These are phyloP conservation scores for Bombycilla garrulus DNA, from an alignment of 2,113 vertebrate genomes.

Conservation along the genomic window DNA sequence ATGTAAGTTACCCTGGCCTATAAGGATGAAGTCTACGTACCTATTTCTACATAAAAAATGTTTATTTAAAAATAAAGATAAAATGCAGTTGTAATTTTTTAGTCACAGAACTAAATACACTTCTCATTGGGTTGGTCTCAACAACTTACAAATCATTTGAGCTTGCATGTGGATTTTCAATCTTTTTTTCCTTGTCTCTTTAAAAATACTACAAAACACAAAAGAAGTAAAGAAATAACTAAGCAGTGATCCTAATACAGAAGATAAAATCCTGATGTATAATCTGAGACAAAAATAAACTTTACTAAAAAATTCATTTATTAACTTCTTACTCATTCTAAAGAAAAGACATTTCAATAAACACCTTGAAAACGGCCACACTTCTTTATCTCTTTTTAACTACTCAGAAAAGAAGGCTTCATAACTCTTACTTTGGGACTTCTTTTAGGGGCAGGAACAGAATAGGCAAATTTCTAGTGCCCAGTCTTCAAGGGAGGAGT, in stretches of 20 bases:
- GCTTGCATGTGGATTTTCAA: not conserved
- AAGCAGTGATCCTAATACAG: not conserved
- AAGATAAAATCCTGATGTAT: not conserved
- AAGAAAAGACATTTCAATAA: not conserved
- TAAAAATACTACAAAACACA: not conserved
- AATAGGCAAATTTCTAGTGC: not conserved
- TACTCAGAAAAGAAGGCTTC: not conserved
- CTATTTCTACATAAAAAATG: not conserved
- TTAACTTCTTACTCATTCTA: not conserved
- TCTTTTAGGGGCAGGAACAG: not conserved
- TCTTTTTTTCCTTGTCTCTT: not conserved
- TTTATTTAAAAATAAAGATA: not conserved
- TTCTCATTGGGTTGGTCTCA: not conserved
- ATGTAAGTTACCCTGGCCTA: slow-evolving; percentile 64
- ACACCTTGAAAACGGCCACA: not conserved
- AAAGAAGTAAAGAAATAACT: not conserved
- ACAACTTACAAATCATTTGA: not conserved
- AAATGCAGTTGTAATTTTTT: not conserved
- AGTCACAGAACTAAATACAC: not conserved
- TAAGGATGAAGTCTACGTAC: slow-evolving; percentile 18
- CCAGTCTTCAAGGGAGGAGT: not conserved
- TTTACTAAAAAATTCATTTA: not conserved
- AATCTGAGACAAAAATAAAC: not conserved
- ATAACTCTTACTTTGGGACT: not conserved
- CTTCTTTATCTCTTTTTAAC: not conserved